These are phyloP conservation scores for Caenorhabditis wallacei DNA, from an alignment of 2,888 invertebrate species.

Conservation along the genomic window DNA sequence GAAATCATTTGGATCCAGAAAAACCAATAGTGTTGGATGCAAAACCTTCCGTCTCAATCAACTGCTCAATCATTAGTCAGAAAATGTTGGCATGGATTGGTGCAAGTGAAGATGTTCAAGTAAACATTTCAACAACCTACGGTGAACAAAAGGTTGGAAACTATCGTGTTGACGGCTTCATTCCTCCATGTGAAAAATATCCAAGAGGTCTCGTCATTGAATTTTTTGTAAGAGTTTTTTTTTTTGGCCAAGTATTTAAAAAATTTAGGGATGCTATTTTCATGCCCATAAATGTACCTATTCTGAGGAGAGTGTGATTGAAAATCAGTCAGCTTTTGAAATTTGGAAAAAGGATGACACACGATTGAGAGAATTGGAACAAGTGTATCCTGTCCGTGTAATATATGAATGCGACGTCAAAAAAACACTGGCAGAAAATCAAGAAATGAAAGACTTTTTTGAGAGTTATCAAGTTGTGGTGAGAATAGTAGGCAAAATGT, in stretches of 20 bases:
- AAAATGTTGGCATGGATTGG: slow-evolving; percentile 24
- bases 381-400: background rate
- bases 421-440: background rate
- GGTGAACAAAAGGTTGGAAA: slow-evolving; percentile 15
- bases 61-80: slow-evolving; percentile 5
- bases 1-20: slow-evolving; percentile 4
- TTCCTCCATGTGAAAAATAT: background rate
- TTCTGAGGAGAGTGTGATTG: background rate
- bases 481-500: too few relatives aligned
- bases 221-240: background rate
- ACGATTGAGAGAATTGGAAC: background rate
- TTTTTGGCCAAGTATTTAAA: background rate
- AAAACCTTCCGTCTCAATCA: slow-evolving; percentile 9
- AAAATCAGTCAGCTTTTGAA: background rate
- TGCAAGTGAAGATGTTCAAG: background rate
- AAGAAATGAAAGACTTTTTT: slow-evolving; percentile 19
- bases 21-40: slow-evolving; percentile 11
- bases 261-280: slow-evolving; percentile 13
- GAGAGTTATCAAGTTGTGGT: slow-evolving; percentile 10
- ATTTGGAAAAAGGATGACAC: slow-evolving; percentile 10
- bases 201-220: background rate
- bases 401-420: slow-evolving; percentile 20
- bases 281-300: slow-evolving; percentile 14
- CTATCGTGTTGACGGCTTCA: background rate
- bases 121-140: background rate